Evolutionary conservation across 2,113 vertebrate genomes (phyloP).

Genomic region (Melanotaenia duboulayi): DNA sequence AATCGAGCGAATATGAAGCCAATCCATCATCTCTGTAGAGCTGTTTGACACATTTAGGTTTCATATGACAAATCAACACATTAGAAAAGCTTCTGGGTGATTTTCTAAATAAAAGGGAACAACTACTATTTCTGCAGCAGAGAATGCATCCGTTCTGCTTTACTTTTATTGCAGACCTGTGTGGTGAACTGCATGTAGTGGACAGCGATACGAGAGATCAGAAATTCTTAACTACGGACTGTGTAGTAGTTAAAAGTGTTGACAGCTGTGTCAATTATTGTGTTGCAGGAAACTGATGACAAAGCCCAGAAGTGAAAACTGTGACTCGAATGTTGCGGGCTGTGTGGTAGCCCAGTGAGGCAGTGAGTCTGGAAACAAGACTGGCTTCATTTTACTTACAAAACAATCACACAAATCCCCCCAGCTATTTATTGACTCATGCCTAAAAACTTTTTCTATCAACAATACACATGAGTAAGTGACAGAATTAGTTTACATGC

Average conservation of each 20-base stretch:
- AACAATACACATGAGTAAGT: constrained; percentile 9
- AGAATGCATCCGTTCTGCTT: not conserved
- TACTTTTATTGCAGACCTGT: too few species aligned
- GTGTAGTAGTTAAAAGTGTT: not conserved
- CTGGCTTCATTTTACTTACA: constrained; percentile 23
- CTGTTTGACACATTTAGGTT: not conserved
- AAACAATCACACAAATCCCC: constrained; percentile 27
- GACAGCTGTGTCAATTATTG: constrained; percentile 1
- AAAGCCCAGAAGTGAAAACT: constrained; percentile 1
- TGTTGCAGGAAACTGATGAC: constrained; percentile 22
- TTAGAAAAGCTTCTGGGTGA: constrained; percentile 8
- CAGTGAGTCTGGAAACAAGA: not conserved
- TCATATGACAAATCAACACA: constrained; percentile 1
- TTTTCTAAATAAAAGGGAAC: constrained; percentile 19
- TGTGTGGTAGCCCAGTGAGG: not conserved
- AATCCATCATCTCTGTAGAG: not conserved
- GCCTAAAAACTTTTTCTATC: constrained; percentile 22
- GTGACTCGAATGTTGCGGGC: constrained; percentile 6
- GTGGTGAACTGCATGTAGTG: not conserved
- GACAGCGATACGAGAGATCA: not conserved
- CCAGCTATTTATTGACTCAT: constrained; percentile 17
- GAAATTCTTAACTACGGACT: not conserved
- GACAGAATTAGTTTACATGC: not conserved
- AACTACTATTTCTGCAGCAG: not conserved
- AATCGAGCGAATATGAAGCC: not conserved